These are phyloP conservation scores for Sphaerophoria taeniata DNA, from an alignment of 2,888 invertebrate species.

Conservation along the genomic window DNA sequence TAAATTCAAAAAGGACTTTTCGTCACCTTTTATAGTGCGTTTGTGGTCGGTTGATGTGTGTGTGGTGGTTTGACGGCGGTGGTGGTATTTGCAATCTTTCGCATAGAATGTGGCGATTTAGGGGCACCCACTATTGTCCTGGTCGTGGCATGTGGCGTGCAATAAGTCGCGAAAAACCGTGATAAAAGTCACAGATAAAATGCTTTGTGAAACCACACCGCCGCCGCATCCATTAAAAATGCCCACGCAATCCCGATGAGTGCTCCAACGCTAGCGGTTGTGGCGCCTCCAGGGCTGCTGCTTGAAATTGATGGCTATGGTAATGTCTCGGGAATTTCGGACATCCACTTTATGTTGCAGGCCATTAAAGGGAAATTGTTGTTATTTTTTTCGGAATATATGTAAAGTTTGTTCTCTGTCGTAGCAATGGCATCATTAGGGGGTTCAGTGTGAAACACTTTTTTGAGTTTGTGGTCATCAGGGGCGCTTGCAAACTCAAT, in stretches of 20 bases:
- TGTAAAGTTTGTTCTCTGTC: too few relatives aligned
- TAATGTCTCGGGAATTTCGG: conserved; percentile 56
- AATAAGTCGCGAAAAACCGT: conserved; percentile 60
- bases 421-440: too few relatives aligned
- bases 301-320: conserved; percentile 4
- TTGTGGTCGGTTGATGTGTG: not conserved
- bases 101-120: conserved; percentile 9
- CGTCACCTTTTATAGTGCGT: not conserved
- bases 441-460: too few relatives aligned
- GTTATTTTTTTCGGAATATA: conserved; percentile 22
- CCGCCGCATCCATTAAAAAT: conserved; percentile 65
- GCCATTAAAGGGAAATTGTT: conserved; percentile 64
- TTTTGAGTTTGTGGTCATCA: too few relatives aligned
- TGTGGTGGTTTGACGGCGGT: not conserved
- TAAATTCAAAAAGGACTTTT: conserved; percentile 54
- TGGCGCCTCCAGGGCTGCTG: not conserved
- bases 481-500: too few relatives aligned
- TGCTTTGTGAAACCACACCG: conserved; percentile 53
- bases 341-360: conserved; percentile 59
- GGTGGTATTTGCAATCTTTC: conserved; percentile 29
- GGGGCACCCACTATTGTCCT: not conserved
- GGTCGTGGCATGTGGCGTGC: conserved; percentile 27
- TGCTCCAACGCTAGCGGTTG: conserved; percentile 1
- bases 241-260: conserved; percentile 45
- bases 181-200: conserved; percentile 62